Percentiles rank a stretch among this genome's conserved stretches.
Evolutionary conservation across 2,888 invertebrate species (phyloP).

Genomic region (Agonum fuliginosum): DNA sequence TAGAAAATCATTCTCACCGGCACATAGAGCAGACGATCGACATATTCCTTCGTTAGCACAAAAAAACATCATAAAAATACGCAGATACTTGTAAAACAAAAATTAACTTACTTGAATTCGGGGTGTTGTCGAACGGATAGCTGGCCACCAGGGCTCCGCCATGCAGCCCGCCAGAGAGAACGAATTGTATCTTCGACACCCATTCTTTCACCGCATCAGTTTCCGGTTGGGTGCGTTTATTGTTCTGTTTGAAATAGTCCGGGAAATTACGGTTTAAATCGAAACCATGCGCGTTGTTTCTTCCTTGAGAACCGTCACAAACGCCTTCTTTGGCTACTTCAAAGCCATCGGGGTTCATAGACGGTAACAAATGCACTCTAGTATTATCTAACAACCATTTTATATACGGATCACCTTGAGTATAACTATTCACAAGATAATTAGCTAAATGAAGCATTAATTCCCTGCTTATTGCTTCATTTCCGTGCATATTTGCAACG

Average conservation of each 20-base stretch:
- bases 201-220: constrained; percentile 95
- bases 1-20: constrained; percentile 20
- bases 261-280: constrained; percentile 98
- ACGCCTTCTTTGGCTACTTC: constrained; percentile 92
- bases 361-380: constrained; percentile 96
- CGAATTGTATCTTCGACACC: constrained; percentile 94
- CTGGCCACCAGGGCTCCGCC: constrained; percentile 97
- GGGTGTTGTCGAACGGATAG: constrained; percentile 97
- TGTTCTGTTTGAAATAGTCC: constrained; percentile 93
- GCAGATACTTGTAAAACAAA: too few relatives aligned
- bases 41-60: constrained; percentile 76
- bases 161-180: constrained; percentile 94
- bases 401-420: constrained; percentile 89
- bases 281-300: constrained; percentile 90
- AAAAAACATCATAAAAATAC: constrained; percentile 46
- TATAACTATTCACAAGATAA: constrained; percentile 88
- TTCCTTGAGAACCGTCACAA: constrained; percentile 91
- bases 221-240: constrained; percentile 93
- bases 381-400: constrained; percentile 95
- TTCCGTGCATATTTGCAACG: constrained; percentile 97
- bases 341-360: constrained; percentile 99
- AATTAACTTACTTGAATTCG: constrained; percentile 88
- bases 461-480: constrained; percentile 96
- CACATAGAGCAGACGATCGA: constrained; percentile 67
- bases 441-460: constrained; percentile 93